These are phyloP conservation scores for Lapara coniferarum DNA, from an alignment of 2,888 invertebrate species.

Conservation along the genomic window DNA sequence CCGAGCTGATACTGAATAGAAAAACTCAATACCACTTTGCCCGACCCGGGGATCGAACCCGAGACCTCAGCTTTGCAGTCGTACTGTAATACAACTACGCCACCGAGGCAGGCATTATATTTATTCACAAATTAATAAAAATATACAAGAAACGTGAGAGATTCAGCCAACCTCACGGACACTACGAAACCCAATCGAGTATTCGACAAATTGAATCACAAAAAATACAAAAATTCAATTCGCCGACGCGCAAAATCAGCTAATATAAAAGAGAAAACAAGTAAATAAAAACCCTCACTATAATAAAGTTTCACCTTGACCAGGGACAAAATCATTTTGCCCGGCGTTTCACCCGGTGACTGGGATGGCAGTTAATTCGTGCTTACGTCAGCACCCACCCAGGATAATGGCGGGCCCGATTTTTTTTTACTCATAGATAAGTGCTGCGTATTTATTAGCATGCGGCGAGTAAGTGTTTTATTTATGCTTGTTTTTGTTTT, in stretches of 20 bases:
- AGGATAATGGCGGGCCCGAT: conserved; percentile 51
- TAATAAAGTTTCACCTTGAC: conserved; percentile 26
- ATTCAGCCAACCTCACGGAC: too few species aligned
- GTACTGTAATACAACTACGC: too few species aligned
- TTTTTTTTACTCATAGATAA: conserved; percentile 37
- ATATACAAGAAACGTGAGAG: too few species aligned
- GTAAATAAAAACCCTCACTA: conserved; percentile 25
- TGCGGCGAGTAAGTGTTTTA: background rate
- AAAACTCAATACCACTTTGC: too few species aligned
- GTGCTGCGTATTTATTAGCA: conserved; percentile 21
- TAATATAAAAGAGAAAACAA: conserved; percentile 3
- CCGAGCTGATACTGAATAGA: too few species aligned
- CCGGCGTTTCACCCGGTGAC: conserved; percentile 49
- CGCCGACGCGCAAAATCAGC: conserved; percentile 6
- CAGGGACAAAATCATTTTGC: conserved; percentile 41
- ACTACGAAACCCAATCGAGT: background rate
- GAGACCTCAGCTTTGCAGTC: too few species aligned
- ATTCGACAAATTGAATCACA: too few species aligned
- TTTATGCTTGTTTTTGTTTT: background rate
- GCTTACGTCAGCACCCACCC: conserved; percentile 54
- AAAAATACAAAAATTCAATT: background rate
- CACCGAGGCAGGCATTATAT: too few species aligned
- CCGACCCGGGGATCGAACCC: too few species aligned
- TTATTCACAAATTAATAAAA: too few species aligned
- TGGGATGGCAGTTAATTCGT: conserved; percentile 52